These are phyloP conservation scores for Phalangium opilio DNA, from an alignment of 2,888 invertebrate species.

Conservation along the genomic window DNA sequence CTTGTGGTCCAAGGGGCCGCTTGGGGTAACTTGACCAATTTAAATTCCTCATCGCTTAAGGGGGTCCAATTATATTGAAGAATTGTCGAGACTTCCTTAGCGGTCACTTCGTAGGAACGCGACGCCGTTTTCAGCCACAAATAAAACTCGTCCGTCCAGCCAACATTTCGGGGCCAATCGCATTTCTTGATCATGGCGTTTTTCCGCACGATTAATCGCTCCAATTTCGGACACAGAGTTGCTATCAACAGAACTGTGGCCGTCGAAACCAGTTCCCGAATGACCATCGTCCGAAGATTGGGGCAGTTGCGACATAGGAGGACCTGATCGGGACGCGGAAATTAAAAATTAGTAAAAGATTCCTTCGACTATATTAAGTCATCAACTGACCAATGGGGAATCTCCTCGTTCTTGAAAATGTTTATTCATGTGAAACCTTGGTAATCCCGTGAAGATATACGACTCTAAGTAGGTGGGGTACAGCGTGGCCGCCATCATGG, in stretches of 20 bases:
- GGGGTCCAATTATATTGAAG: slow-evolving; percentile 47
- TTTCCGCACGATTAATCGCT: slow-evolving; percentile 46
- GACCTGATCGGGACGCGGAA: no score
- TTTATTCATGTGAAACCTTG: slow-evolving; percentile 47
- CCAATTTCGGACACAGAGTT: slow-evolving; percentile 44
- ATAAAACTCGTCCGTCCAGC: slow-evolving; percentile 51
- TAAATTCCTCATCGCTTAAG: slow-evolving; percentile 30
- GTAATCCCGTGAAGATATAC: slow-evolving; percentile 51
- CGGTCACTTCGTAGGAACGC: slow-evolving; percentile 46
- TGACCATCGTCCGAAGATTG: slow-evolving; percentile 49
- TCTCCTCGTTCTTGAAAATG: slow-evolving; percentile 55
- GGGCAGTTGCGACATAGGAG: slow-evolving; percentile 50
- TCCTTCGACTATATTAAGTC: no score
- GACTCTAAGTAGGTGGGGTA: slow-evolving; percentile 46
- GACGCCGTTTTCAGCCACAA: slow-evolving; percentile 47
- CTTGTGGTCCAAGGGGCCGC: no score
- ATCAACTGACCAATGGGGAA: slow-evolving; percentile 39
- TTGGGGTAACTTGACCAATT: background rate
- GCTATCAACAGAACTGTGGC: slow-evolving; percentile 56
- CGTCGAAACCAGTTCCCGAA: slow-evolving; percentile 46
- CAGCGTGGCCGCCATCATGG: slow-evolving; percentile 43
- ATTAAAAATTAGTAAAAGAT: no score
- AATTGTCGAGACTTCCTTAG: slow-evolving; percentile 50
- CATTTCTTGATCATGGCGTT: slow-evolving; percentile 49
- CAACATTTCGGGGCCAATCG: slow-evolving; percentile 45